Evolutionary conservation across 2,797 vertebrate genomes (phyloP).

Genomic region (Enteromius trimaculatus): DNA sequence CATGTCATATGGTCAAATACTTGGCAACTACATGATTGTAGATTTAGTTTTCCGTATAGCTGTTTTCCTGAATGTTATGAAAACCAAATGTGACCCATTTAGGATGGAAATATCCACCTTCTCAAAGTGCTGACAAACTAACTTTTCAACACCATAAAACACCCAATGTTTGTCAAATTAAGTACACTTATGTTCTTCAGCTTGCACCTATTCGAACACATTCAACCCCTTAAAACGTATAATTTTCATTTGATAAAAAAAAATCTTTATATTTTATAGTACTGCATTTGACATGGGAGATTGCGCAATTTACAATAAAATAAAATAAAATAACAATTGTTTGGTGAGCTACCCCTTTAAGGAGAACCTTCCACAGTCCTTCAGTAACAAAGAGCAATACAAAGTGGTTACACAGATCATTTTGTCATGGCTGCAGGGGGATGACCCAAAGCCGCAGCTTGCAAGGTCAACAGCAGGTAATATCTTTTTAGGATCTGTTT

Average conservation of each 20-base stretch:
- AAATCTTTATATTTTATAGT: background rate
- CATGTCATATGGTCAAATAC: constrained; percentile 4
- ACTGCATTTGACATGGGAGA: background rate
- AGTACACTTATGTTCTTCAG: background rate
- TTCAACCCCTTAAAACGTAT: background rate
- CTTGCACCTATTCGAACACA: background rate
- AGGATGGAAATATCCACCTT: constrained; percentile 37
- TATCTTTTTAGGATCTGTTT: constrained; percentile 59
- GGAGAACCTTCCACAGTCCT: background rate
- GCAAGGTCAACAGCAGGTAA: constrained; percentile 66
- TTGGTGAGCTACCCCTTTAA: constrained; percentile 1
- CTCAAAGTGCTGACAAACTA: constrained; percentile 18
- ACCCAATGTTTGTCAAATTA: background rate
- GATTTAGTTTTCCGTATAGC: constrained; percentile 21
- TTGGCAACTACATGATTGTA: constrained; percentile 14
- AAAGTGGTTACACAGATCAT: constrained; percentile 31
- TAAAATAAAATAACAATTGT: background rate
- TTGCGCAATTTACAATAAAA: background rate
- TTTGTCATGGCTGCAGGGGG: constrained; percentile 43
- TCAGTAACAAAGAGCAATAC: constrained; percentile 18
- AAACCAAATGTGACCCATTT: constrained; percentile 33
- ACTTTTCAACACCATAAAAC: background rate
- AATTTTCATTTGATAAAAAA: background rate
- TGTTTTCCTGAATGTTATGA: constrained; percentile 42
- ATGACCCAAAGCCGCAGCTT: constrained; percentile 54